Evolutionary conservation across 2,888 invertebrate species (phyloP), one percentile per base, ranked within the genome.

Genomic region (Aporophyla nigra): DNA sequence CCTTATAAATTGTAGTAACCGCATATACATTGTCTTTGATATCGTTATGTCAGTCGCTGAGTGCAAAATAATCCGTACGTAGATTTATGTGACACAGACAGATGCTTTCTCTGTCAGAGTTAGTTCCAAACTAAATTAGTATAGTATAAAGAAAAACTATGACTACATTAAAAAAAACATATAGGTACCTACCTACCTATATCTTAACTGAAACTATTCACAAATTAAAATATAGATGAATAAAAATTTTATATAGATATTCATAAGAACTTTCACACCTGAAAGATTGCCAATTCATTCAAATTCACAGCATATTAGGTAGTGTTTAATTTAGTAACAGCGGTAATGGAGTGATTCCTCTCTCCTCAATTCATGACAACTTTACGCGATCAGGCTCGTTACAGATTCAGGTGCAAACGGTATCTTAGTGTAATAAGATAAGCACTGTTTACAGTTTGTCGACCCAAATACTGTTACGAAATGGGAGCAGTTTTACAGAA

Each of bases 401-500:
- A 69, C 49, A 76, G 73, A 85, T 85, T 78, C 83, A 84, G 86
- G 83, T 82, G 74, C 62, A 81, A 80, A 69, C 82, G 63, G 85
- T 84, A 66, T 65, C 76, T 76, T 12, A 71, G 51, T 66, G 73
- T 51, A 10, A 53, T 53, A 70, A 86, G 87, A 88, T 88, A 88
- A 87, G 83, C 66, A 43, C 16, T 83, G 85, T 85, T 86, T 85
- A 88, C 79, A 81, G 66, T 84, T 63, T 53, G 63, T 40, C 80
- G 89, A 79, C 86, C 88, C 71, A 87, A 88, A 88, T 86, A 84
- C 70, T 76, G 82, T 88, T 88, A 83, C 80, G 83, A 88, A 88
- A 88, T 87, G 85, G 86, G 89, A 82, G 79, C 88, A 87, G 79
- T 88, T 83, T 83, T 82, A 84, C 77, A 80, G 80, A 82, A 78